Evolutionary conservation across 2,113 vertebrate genomes (phyloP), one percentile per base, ranked within the genome.

Genomic region (Geococcyx californianus): DNA sequence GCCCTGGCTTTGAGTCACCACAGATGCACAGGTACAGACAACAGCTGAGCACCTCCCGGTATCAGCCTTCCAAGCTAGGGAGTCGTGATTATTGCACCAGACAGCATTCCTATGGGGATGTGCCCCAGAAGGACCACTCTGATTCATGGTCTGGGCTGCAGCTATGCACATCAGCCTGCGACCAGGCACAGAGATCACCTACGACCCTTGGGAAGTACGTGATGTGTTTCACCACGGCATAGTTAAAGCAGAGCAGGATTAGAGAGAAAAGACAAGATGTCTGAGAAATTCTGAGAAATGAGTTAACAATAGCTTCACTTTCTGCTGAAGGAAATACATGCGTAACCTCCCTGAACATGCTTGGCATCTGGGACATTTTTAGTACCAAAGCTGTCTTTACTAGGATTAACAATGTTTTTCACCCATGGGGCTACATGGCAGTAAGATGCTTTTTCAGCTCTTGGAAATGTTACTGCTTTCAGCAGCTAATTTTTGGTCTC

Each of bases 101-200:
- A 49, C 1, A 2, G 75, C 0, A 1, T 24, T 58, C 52, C 36
- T 6, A 12, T 3, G 16, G 55, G n/a, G 24, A 56, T 28, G 44
- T 47, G 34, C 10, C 28, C 62, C 62, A 44, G 31, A 68, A 25
- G 49, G 33, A 59, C 58, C 59, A 63, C 49, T 67, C 31, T 63
- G 56, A 75, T 40, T 81, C 44, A 31, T 7, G 25, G 55, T 56
- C 38, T 42, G 66, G 29, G 45, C 10, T 56, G 55, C 75, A 81
- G 60, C 40, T 60, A 19, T 38, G 42, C 52, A 44, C 38, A 59
- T 34, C 36, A 54, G 15, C 73, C 67, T 40, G 44, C 42, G 77
- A 56, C 17, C 45, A 67, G 19, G 26, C 36, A 84, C 29, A 81
- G 29, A 52, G 40, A 33, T 17, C 66, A 36, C 51, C 26, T 55